phyloP scores from a whole-genome alignment of 2,888 invertebrate genomes.

The Arrhopalites spinosus region DNA sequence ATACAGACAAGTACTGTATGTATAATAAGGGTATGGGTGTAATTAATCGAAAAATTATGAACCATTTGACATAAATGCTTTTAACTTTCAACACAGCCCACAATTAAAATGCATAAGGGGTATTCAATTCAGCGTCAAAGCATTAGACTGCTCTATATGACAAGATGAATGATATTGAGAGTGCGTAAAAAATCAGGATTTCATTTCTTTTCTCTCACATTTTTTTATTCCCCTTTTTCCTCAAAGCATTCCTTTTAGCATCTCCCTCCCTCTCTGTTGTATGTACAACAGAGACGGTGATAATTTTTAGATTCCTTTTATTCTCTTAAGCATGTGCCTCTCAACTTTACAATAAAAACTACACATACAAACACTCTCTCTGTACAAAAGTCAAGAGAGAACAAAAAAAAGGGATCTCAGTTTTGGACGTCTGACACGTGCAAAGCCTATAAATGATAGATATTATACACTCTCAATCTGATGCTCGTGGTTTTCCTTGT shows the following conservation, averaged over 20 bases:
- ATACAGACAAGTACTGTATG: no score
- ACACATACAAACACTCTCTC: no score
- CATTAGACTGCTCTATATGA: not conserved
- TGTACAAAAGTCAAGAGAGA: not conserved
- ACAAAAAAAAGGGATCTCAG: constrained; percentile 13
- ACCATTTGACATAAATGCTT: no score
- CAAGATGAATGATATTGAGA: constrained; percentile 19
- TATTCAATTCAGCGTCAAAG: not conserved
- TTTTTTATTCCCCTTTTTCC: constrained; percentile 13
- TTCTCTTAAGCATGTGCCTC: not conserved
- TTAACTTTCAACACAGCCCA: not conserved
- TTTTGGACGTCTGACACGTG: constrained; percentile 30
- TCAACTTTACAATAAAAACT: no score
- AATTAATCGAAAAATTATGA: no score
- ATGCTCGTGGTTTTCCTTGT: no score
- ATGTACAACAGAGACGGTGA: no score
- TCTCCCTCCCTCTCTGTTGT: not conserved
- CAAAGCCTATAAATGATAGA: constrained; percentile 41
- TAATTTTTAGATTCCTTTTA: constrained; percentile 19
- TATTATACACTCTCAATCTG: no score
- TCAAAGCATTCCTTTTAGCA: constrained; percentile 4
- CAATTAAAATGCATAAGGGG: no score
- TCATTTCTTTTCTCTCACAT: constrained; percentile 37
- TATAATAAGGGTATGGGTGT: no score
- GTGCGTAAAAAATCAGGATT: constrained; percentile 39